Base-by-base conservation (phyloP, 2,888 invertebrate species). In the Amphiduros pacificus region DNA sequence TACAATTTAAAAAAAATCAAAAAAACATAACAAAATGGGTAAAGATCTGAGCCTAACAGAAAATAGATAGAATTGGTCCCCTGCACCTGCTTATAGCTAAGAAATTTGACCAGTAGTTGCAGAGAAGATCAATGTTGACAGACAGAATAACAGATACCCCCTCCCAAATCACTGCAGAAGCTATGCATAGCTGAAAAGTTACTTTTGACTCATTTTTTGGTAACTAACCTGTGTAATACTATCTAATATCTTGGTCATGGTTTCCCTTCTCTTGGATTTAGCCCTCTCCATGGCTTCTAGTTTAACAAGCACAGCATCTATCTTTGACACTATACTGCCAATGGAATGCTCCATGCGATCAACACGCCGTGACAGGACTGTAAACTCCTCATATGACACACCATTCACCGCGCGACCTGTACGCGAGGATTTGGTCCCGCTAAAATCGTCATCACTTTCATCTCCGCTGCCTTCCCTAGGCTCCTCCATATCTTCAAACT, bases 261-360 rank as follows among this genome's bases (percentile, higher is more conserved):
- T 81, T 67, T 85, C 84, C 55, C 83, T 73, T 55, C 84, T 74
- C 73, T 83, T 84, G 60, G 79, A 74, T 74, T 84, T 84, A 28
- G 81, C 80, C 71, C 80, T 83, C 72, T 85, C 85, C 83, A 85
- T 83, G 20, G 78, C 79, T 72, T 85, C 85, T 70, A 85, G 73
- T 72, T 84, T 84, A 32, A 82, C 80, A 54, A 86, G 73, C 17
- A 85, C 84, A 9, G 84, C 83, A 67, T 86, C 85, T 60, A 86
- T 85, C 74, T 85, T 85, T 64, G 81, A 80, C 32, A 82, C 80
- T 60, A 82, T 84, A 69, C 82, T 82, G 63, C 83, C 84, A 63
- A 86, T 83, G 53, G 84, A 83, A 67, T 84, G 82, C 72, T 85
- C 85, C 83, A 85, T 83, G 66, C 85, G 77, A 73, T 85, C 85